Evolutionary conservation across 1,140 invertebrate genomes (phyloP).

Genomic region (Drosophila paulistorum): DNA sequence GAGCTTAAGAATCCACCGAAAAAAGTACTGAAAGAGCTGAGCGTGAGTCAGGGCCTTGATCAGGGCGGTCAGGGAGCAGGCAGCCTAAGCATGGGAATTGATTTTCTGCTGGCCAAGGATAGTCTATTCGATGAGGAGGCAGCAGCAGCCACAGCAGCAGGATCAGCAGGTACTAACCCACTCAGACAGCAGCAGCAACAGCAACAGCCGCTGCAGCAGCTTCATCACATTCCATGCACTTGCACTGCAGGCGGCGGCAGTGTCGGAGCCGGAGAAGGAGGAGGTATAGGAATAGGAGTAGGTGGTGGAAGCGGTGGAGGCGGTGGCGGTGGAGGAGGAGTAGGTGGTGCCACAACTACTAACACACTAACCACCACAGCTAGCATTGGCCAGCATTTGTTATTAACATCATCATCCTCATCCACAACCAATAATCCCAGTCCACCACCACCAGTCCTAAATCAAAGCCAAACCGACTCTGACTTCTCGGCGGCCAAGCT

Average conservation of each 20-base stretch:
- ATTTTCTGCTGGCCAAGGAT: slow-evolving; percentile 59
- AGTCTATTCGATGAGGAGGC: slow-evolving; percentile 61
- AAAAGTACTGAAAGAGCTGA: slow-evolving; percentile 93
- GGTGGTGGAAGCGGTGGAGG: slow-evolving; percentile 1
- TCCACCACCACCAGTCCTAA: background rate
- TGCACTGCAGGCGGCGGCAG: slow-evolving; percentile 57
- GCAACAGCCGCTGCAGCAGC: slow-evolving; percentile 26
- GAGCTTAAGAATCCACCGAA: slow-evolving; percentile 96
- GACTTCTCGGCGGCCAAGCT: slow-evolving; percentile 66
- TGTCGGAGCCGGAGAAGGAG: slow-evolving; percentile 22
- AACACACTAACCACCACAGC: slow-evolving; percentile 67
- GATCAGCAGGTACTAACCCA: slow-evolving; percentile 44
- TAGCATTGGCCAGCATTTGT: slow-evolving; percentile 54
- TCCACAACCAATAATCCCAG: slow-evolving; percentile 16
- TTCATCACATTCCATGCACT: slow-evolving; percentile 53
- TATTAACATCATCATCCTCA: slow-evolving; percentile 25
- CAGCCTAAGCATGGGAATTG: slow-evolving; percentile 28
- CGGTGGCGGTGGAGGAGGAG: background rate
- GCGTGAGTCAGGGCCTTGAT: slow-evolving; percentile 59
- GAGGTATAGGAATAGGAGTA: slow-evolving; percentile 1
- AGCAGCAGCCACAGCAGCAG: slow-evolving; percentile 22
- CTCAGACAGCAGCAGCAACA: slow-evolving; percentile 25
- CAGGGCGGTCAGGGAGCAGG: slow-evolving; percentile 19
- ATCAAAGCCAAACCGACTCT: slow-evolving; percentile 35
- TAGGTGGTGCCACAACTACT: slow-evolving; percentile 39